These are phyloP conservation scores for Pediacus dermestoides DNA, from an alignment of 2,888 invertebrate genomes.

Conservation along the genomic window DNA sequence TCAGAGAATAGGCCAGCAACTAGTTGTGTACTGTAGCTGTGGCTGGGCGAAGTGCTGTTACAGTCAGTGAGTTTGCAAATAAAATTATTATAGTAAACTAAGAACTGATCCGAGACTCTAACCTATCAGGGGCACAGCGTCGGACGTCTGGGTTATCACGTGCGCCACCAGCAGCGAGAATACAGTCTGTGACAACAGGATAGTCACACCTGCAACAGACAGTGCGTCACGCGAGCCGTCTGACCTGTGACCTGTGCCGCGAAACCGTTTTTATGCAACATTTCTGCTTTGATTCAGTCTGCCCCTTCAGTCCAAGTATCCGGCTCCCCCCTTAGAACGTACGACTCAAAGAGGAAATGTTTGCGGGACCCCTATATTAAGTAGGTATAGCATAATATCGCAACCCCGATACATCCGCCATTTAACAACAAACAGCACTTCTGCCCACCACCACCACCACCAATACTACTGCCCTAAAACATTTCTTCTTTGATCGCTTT, in stretches of 20 bases:
- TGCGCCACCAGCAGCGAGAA: constrained; percentile 99
- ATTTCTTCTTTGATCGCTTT: constrained; percentile 51
- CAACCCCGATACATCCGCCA: constrained; percentile 12
- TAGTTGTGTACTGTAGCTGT: constrained; percentile 44
- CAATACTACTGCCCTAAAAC: constrained; percentile 41
- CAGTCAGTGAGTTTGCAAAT: constrained; percentile 42
- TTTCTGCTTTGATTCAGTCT: constrained; percentile 14
- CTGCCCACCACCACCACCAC: constrained; percentile 31
- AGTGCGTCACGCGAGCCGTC: constrained; percentile 51
- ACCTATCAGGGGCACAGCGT: constrained; percentile 99
- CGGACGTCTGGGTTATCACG: constrained; percentile 98
- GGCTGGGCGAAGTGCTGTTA: constrained; percentile 50
- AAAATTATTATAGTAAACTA: constrained; percentile 35
- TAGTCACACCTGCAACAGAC: constrained; percentile 95
- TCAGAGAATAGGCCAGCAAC: constrained; percentile 28
- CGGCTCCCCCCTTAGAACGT: constrained; percentile 43
- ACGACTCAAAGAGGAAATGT: constrained; percentile 51
- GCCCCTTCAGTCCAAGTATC: constrained; percentile 46
- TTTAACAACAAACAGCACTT: constrained; percentile 40
- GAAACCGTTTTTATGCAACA: constrained; percentile 15
- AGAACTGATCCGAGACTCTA: constrained; percentile 43
- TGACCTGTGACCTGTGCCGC: constrained; percentile 51
- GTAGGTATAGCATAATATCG: too few species aligned
- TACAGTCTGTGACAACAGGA: constrained; percentile 98
- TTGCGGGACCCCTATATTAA: constrained; percentile 43